phyloP scores from a whole-genome alignment of 1,140 invertebrate species.

The Drosophila tristis region DNA sequence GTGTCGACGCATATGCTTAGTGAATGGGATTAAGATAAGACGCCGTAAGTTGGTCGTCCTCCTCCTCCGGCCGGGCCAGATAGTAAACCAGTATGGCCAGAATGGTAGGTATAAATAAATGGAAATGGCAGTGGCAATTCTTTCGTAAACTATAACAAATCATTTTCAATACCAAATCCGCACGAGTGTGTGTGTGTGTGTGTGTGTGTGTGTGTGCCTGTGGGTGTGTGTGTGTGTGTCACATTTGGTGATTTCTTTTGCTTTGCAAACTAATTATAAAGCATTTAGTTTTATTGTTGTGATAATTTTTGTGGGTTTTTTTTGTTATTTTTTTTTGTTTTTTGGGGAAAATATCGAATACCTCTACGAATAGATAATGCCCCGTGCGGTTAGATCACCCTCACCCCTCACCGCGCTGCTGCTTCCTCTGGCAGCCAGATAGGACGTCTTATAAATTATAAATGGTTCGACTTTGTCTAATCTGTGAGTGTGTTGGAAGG shows the following conservation, averaged over 20 bases:
- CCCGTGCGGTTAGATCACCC: constrained; percentile 59
- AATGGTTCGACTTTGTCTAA: constrained; percentile 60
- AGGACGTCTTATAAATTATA: constrained; percentile 57
- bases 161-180: constrained; percentile 43
- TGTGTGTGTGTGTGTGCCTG: background rate
- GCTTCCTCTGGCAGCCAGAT: constrained; percentile 13
- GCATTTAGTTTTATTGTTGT: constrained; percentile 83
- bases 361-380: constrained; percentile 56
- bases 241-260: constrained; percentile 27
- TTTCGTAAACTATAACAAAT: constrained; percentile 62
- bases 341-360: constrained; percentile 35
- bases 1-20: constrained; percentile 74
- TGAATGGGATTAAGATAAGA: constrained; percentile 82
- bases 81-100: constrained; percentile 69
- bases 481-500: constrained; percentile 45
- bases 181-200: background rate
- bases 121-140: constrained; percentile 33
- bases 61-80: constrained; percentile 39
- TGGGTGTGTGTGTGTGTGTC: constrained; percentile 1
- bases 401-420: background rate
- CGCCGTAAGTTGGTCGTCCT: constrained; percentile 59
- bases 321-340: constrained; percentile 16
- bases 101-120: constrained; percentile 35
- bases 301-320: constrained; percentile 61
- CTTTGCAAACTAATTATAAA: constrained; percentile 80